Conservation (phyloP, 2,888 invertebrate species). For the Pediacus dermestoides region DNA sequence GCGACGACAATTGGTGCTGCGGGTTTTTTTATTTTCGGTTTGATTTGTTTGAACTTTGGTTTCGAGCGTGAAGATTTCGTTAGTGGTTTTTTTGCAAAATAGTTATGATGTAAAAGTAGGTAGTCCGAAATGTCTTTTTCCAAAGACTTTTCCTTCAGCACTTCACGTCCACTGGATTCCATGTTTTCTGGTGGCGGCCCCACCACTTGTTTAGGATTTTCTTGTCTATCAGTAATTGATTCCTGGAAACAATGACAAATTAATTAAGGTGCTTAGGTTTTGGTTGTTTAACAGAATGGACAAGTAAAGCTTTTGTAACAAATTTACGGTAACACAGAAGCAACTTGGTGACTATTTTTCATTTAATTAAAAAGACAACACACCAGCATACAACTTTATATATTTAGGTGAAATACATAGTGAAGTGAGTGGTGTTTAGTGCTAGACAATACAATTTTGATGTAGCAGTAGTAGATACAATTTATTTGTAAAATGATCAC, state of each 20-base stretch:
- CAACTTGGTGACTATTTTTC: no score
- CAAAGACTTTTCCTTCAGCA: slow-evolving; percentile 34
- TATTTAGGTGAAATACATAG: no score
- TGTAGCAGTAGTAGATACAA: no score
- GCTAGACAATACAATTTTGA: no score
- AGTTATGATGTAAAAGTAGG: slow-evolving; percentile 44
- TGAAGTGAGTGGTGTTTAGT: no score
- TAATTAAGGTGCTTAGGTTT: no score
- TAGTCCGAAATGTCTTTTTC: slow-evolving; percentile 42
- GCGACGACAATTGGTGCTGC: neutral
- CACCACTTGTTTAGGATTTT: slow-evolving; percentile 72
- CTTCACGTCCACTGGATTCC: slow-evolving; percentile 70
- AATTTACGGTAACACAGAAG: no score
- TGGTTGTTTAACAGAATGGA: no score
- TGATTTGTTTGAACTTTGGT: slow-evolving; percentile 27
- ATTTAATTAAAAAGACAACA: no score
- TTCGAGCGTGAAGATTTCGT: slow-evolving; percentile 11
- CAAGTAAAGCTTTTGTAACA: no score
- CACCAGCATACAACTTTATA: no score
- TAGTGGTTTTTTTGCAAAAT: slow-evolving; percentile 39
- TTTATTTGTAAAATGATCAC: slow-evolving; percentile 24
- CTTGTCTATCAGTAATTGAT: slow-evolving; percentile 50
- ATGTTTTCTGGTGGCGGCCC: slow-evolving; percentile 79
- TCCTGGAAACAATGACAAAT: slow-evolving; percentile 46
- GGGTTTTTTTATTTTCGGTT: slow-evolving; percentile 21